Evolutionary conservation across 2,113 vertebrate genomes (phyloP), one percentile per base, ranked within the genome.

Genomic region (Microtus ochrogaster): DNA sequence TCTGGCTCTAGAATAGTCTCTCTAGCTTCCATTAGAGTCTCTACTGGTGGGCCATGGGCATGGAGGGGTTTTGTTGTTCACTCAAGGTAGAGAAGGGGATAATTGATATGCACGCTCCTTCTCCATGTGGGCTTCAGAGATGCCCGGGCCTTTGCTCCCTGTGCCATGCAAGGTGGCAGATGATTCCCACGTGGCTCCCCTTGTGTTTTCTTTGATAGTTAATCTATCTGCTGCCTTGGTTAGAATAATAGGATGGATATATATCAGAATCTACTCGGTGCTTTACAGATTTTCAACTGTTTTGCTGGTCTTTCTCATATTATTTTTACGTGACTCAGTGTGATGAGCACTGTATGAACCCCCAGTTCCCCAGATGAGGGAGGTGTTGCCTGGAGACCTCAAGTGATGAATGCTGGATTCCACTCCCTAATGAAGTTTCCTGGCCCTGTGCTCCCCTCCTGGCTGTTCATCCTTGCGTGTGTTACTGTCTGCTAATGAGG

Each of bases 391-490:
- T 28, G 5, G 88, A 88, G 74, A 77, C 44, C 52, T 7, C 33
- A 7, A 65, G 39, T 1, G 81, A 79, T 6, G 12, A 19, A 0
- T 33, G 70, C 65, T 2, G 16, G 41, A 1, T 22, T 26, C 49
- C 3, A 11, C 41, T 91, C 61, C 22, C 76, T 83, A 21, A 89
- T 21, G 44, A 30, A 11, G 36, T 78, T 30, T 61, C 30, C 44
- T 36, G 72, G 55, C 13, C 68, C 39, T 6, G 12, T 7, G 17
- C 8, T 41, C 52, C 4, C 2, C 13, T 55, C 68, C 14, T 28
- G 36, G 21, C 55, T 14, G 3, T 73, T 79, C 0, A 0, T 70
- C 36, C 70, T 81, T 9, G 11, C 12, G 0, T 44, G 83, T 44
- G 49, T 70, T 65, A 11, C 66, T 77, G 85, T 28, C 6, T 10